Evolutionary conservation across 2,113 vertebrate species (phyloP).

Genomic region (Otis tarda): DNA sequence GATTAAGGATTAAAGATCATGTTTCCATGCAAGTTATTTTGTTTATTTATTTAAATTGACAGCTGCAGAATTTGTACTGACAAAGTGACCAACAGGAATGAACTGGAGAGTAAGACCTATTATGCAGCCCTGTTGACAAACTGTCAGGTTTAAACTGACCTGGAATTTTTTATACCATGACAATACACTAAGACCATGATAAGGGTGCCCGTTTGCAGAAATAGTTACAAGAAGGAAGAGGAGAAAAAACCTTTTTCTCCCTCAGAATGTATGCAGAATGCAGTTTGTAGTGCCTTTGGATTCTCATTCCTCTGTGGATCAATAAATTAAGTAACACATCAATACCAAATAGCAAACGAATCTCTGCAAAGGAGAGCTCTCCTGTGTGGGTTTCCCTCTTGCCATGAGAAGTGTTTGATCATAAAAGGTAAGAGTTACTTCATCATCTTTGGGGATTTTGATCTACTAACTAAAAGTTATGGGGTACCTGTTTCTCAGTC

Average conservation of each 20-base stretch:
- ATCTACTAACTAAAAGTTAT: constrained; percentile 38
- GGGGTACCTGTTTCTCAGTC: not conserved
- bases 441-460: constrained; percentile 57
- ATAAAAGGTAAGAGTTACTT: constrained; percentile 56
- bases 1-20: not conserved
- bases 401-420: constrained; percentile 66
- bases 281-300: constrained; percentile 35
- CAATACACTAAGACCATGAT: not conserved
- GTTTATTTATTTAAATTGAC: not conserved
- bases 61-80: not conserved
- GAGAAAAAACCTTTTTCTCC: not conserved
- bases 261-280: not conserved
- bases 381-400: constrained; percentile 18
- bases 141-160: not conserved
- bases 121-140: not conserved
- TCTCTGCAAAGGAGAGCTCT: constrained; percentile 57
- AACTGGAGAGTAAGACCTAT: not conserved
- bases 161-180: not conserved
- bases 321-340: constrained; percentile 69
- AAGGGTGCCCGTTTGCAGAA: not conserved
- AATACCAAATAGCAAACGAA: constrained; percentile 65
- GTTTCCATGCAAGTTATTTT: not conserved
- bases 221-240: not conserved
- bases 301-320: constrained; percentile 49
- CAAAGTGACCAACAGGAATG: not conserved